Base-by-base conservation (phyloP, 2,888 invertebrate genomes). In the Perizoma flavofasciatum region DNA sequence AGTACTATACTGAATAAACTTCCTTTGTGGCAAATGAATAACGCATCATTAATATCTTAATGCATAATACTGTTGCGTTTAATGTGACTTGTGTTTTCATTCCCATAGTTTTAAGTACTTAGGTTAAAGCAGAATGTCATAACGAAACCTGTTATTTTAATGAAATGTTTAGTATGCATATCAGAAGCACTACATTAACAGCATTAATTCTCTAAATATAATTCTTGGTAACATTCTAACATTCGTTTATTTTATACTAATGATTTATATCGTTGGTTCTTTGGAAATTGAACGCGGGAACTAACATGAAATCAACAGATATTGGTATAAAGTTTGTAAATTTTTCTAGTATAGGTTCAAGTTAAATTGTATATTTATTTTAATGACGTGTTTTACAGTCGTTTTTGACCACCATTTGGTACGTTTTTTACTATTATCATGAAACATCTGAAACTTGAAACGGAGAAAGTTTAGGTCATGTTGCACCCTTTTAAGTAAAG, bases 101-200 rank as follows among this genome's bases (percentile, higher is more conserved):
- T 59, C 45, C 40, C 49, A 59, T 45, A 40, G 11, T n/a, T n/a
- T n/a, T 8, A 7, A 44, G 43, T 58, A 11, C 37, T 7, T 37
- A 37, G 22, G 53, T 59, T 41, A 33, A n/a, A 41, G 6, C 34
- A 48, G 49, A 53, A 53, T 49, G 32, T n/a, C 44, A 48, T 53
- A 45, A 39, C 45, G 37, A 49, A 22, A 45, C 48, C 45, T 10
- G 49, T 53, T 53, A 40, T 49, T 49, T 53, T 54, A 54, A 41
- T 51, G 35, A 11, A 45, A 53, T 52, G n/a, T 34, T 49, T 54
- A 45, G 49, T 45, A 59, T 58, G 52, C 52, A 52, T 49, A 44
- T 43, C 43, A 49, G 39, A 22, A 39, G 11, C 49, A 39, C 22
- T 8, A 51, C 35, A 51, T 44, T 32, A 11, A 11, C 9, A 11